Base-by-base conservation (phyloP, 2,797 vertebrate species). In the Pseudomugil gertrudae region DNA sequence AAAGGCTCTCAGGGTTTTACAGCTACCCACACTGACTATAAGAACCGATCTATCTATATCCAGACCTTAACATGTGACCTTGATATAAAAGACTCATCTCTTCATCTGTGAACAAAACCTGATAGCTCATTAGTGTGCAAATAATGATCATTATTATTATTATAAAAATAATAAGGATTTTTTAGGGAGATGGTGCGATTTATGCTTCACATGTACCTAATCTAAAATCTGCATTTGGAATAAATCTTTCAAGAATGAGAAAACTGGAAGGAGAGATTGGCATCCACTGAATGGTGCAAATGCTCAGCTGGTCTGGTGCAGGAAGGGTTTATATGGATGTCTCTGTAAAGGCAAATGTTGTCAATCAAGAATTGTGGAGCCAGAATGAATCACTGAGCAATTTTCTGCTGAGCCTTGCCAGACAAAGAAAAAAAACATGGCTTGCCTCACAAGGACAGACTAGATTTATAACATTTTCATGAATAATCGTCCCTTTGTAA, bases 311-410 rank as follows among this genome's bases (percentile, higher is more conserved):
- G 58, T 70, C 48, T 57, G 60, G 66, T 75, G 78, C 73, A 70
- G 80, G 78, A 84, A 71, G 66, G 53, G 3, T 68, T 78, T 19
- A 48, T 32, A 59, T 40, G 33, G 54, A 75, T 60, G 54, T 57
- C 62, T 79, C 62, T 55, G 68, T 40, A 66, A 65, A 81, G 32
- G 51, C n/a, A 11, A 29, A 29, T 38, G 57, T 68, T 62, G 73
- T 83, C 68, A 77, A 47, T 76, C 62, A 72, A 57, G 35, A 36
- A 75, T 30, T 48, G 33, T 54, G 21, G 52, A 80, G 67, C 75
- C 80, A 76, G 76, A 36, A 65, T 74, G 3, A 78, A 83, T 80
- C 74, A 72, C 78, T 78, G 76, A 72, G 54, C 36, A 59, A 71
- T 79, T 65, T 76, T 60, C 62, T 74, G 53, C 15, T 63, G 27